A percentile compares a stretch with the other conserved stretches of the same genome.
Evolutionary conservation across 2,797 vertebrate genomes (phyloP).

Genomic region (Balearica regulorum): DNA sequence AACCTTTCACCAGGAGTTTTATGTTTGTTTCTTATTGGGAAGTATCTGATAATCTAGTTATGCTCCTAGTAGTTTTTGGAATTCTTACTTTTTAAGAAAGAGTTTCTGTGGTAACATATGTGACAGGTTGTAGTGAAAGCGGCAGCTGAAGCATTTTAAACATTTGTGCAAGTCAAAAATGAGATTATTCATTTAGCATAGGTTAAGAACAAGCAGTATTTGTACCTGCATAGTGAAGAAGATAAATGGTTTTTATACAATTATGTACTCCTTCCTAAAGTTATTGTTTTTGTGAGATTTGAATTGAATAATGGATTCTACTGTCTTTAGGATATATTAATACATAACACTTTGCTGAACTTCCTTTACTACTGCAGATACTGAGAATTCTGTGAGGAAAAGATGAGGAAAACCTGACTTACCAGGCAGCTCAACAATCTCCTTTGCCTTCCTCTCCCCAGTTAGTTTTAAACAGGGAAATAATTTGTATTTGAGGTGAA

Average conservation of each 20-base stretch:
- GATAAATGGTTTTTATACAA: neutral
- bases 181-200: neutral
- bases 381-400: neutral
- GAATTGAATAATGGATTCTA: neutral
- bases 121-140: neutral
- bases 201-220: neutral
- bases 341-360: neutral
- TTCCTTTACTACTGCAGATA: neutral
- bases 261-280: neutral
- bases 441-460: neutral
- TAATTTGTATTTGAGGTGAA: neutral
- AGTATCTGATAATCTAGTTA: neutral
- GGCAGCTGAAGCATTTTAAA: neutral
- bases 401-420: neutral
- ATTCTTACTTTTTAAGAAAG: neutral
- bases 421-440: neutral
- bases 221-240: neutral
- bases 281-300: neutral
- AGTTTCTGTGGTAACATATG: neutral
- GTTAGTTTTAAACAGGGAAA: neutral
- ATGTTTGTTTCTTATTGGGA: neutral
- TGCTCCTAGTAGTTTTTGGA: neutral
- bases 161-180: neutral
- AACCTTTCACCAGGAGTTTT: neutral
- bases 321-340: neutral